Conservation (phyloP, 2,113 vertebrate species). For the Nycticryphes semicollaris region DNA sequence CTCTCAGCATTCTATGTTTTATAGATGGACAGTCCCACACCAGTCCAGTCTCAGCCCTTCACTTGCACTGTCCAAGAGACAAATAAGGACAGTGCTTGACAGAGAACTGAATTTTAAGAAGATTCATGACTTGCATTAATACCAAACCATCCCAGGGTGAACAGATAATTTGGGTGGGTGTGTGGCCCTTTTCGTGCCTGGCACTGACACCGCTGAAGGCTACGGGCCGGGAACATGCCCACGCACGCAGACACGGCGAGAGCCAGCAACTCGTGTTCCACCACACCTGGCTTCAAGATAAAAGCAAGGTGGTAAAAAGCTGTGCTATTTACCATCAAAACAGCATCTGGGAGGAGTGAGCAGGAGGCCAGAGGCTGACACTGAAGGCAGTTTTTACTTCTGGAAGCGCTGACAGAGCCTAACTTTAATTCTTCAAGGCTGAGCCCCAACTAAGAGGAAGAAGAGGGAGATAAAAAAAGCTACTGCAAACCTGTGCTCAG, state of each 20-base stretch:
- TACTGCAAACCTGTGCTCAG: background rate
- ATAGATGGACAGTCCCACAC: too few relatives aligned
- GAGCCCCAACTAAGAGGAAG: too few relatives aligned
- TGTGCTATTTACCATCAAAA: background rate
- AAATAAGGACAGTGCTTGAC: background rate
- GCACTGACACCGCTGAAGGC: background rate
- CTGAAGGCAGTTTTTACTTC: background rate
- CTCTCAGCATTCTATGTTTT: too few relatives aligned
- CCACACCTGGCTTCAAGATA: background rate
- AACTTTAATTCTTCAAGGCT: background rate
- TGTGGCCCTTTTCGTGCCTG: background rate
- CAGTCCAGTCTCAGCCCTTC: background rate
- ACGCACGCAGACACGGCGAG: fast-evolving
- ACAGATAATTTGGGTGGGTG: background rate
- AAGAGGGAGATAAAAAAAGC: background rate
- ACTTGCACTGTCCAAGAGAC: fast-evolving
- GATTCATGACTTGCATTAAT: background rate
- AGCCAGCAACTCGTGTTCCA: background rate
- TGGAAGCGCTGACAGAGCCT: background rate
- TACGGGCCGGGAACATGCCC: background rate
- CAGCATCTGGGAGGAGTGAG: background rate
- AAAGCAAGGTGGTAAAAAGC: background rate
- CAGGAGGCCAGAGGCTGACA: background rate
- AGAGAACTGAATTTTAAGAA: background rate
- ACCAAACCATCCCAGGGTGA: too few relatives aligned